Conservation (phyloP, 2,888 invertebrate species). For the Diogma glabrata region DNA sequence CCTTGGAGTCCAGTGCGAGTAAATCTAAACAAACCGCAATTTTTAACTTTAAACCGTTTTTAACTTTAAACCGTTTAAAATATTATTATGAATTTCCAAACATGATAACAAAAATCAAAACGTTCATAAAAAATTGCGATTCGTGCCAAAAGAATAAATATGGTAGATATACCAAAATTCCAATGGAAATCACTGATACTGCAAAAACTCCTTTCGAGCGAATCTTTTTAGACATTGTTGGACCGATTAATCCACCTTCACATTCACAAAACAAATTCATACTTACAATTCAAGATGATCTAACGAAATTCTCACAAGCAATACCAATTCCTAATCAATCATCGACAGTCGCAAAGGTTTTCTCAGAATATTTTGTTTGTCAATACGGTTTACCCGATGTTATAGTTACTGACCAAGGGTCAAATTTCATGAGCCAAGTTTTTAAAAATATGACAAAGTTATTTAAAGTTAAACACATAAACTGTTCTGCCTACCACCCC, state of each 20-base stretch:
- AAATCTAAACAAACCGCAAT: no score
- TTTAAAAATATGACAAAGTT: conserved; percentile 22
- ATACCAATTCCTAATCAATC: conserved; percentile 26
- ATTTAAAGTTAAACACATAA: conserved; percentile 24
- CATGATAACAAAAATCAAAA: conserved; percentile 19
- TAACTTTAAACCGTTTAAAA: conserved; percentile 18
- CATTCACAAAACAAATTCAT: conserved; percentile 25
- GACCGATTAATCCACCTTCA: conserved; percentile 24
- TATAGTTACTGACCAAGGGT: neutral
- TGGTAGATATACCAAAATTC: conserved; percentile 19
- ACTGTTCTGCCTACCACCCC: conserved; percentile 24
- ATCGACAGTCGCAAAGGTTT: conserved; percentile 22
- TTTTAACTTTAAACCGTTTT: no score
- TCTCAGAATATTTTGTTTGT: conserved; percentile 21
- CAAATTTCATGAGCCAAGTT: conserved; percentile 15
- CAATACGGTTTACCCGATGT: conserved; percentile 9
- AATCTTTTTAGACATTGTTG: conserved; percentile 26
- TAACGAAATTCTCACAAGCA: conserved; percentile 27
- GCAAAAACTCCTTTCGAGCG: conserved; percentile 22
- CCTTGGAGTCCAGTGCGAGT: no score
- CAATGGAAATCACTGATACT: conserved; percentile 26
- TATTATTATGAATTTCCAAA: conserved; percentile 20
- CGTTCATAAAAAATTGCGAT: conserved; percentile 20
- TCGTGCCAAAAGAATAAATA: conserved; percentile 26
- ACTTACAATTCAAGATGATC: conserved; percentile 28